Base-by-base conservation (phyloP, 35 echinoderm and acorn worm genomes). In the Strongylocentrotus purpuratus region DNA sequence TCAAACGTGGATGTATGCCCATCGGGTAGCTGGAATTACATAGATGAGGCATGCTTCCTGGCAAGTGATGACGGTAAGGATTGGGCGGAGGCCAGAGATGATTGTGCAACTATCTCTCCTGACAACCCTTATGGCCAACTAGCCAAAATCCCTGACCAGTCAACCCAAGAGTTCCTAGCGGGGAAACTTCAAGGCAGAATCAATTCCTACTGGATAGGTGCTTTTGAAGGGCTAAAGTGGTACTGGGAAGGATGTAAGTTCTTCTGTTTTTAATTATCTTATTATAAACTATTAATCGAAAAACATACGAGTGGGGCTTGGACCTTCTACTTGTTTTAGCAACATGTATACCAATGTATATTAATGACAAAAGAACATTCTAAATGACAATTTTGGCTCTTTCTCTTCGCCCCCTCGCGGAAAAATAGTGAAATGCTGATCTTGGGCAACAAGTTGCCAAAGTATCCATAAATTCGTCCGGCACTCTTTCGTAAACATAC, bases 221-320 rank as follows among this genome's bases (percentile, higher is more conserved):
- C 33, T 89, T 89, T 46, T 32, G 32, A 89, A 33, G 87, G 33
- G 9, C 45, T 41, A 10, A 46, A 46, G 33, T 89, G 87, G 87
- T 89, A 89, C 87, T 89, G 87, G 87, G 45, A 18, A 41, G 33
- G 45, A 41, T 41, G 87, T 89, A 89, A 89, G 87, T 89, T 4
- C 32, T 59, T 59, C 7, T 55, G 1, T 55, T 55, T 55, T 55
- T 55, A 55, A 55, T 7, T 41, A 41, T 41, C 50, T 11, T 55
- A 55, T 15, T 7, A 55, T 55, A 55, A 55, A 11, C 0, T 2
- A 55, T 9, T 7, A 55, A 55, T 55, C 50, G 14, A 55, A 15
- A 41, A 41, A 41, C 35, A 41, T 41, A 41, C 35, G 50, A 55
- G 50, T 55, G 0, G 0, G 50, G 6, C 50, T 55, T 55, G 8